Evolutionary conservation across 2,888 invertebrate species (phyloP), one percentile per base, ranked within the genome.

Genomic region (Frankliniella fusca): DNA sequence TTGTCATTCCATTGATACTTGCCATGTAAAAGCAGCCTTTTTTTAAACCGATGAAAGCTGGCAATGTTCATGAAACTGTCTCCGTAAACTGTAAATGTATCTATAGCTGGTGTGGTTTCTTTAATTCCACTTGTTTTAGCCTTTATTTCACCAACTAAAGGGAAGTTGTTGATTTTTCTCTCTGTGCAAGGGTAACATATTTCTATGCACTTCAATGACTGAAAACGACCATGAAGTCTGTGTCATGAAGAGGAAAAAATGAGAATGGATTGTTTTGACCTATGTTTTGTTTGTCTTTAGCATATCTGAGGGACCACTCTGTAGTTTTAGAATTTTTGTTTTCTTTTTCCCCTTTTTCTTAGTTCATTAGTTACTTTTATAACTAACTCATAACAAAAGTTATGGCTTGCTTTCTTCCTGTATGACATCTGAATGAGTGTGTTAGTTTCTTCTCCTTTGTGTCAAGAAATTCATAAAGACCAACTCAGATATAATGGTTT

Each of bases 241-340:
- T 38, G 2, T 38, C 38, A 38, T 38, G 38, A 38, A 5, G 38
- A 38, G 38, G 38, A 38, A 38, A 38, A 38, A 38, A 2, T 38
- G 38, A 38, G 38, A 5, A 38, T 38, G 38, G 5, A 38, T 38
- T 38, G 38, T 38, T 38, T 38, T 38, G 54, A 20, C 20, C 15
- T 54, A n/a, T 54, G 54, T 76, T 76, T 23, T 76, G 70, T 76
- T 76, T 76, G 27, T 76, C 23, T 76, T 76, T 76, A 27, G 70
- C 70, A 76, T 76, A 76, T 76, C 70, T 76, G 27, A 76, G 70
- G 70, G 70, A 76, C 70, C 70, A 76, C 8, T 76, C 27, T 76
- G 27, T 27, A 76, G 23, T 20, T 20, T 54, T 54, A 15, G 18
- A 15, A 15, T 54, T 54, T 12, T 76, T 76, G 70, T 27, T 27